Base-by-base conservation (phyloP, 2,113 vertebrate species). In the Thamnophis sirtalis region DNA sequence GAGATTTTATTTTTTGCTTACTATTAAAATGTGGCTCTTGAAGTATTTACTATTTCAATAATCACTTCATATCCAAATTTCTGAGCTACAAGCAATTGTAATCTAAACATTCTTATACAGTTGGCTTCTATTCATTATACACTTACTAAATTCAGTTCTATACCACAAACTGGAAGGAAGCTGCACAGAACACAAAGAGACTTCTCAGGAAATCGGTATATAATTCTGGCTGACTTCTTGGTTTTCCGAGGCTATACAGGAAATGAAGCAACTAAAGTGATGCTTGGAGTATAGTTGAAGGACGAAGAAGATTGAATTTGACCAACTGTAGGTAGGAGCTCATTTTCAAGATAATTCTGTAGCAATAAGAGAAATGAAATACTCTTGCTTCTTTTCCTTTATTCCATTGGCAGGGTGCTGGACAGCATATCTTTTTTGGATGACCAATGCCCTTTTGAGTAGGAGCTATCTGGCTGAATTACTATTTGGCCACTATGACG, bases 1-100 rank as follows among this genome's bases (percentile, higher is more conserved):
- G 38, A 0, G 21, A 80, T 93, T 58, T 58, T n/a, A 49, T 73
- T 56, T 21, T 53, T 68, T 90, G n/a, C 53, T 85, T 84, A 86
- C 9, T 50, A 17, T 60, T 17, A 43, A 38, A 58, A n/a, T 1
- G n/a, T 24, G 24, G 90, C 58, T 86, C 93, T 80, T 63, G n/a
- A 68, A 92, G 86, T 7, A 43, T 54, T 63, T 93, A 63, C 8
- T 87, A 33, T 63, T 48, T 84, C 92, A 88, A 28, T 49, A 17
- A 89, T 73, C 91, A 80, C 1, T 38, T 80, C 33, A 80, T 0
- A 6, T 51, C 84, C 86, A 53, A 49, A 87, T 2, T 51, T 28
- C 38, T 89, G 68, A 91, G 89, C n/a, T 91, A 94, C 95, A 90
- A 92, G 53, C 1, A 3, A 91, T 54, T n/a, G 0, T 22, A 28